These are phyloP conservation scores for Coryphaenoides rupestris DNA, from an alignment of 2,113 vertebrate genomes.

Conservation along the genomic window DNA sequence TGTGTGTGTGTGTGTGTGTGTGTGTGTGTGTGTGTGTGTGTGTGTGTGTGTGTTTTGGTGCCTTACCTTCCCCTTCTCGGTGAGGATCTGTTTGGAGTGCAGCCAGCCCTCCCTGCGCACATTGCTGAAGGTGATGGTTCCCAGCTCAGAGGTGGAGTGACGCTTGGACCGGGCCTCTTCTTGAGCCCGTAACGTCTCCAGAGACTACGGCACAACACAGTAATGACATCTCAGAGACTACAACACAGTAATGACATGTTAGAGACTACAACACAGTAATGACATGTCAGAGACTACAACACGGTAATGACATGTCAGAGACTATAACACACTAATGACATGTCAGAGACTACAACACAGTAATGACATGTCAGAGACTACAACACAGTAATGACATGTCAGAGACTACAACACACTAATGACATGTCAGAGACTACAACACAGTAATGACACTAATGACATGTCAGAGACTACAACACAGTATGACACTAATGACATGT, in stretches of 20 bases:
- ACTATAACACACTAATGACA: neutral
- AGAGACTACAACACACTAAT: neutral
- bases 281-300: constrained; percentile 6
- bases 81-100: constrained; percentile 94
- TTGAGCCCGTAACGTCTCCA: constrained; percentile 83
- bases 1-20: no score
- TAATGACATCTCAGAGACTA: neutral
- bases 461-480: constrained; percentile 78
- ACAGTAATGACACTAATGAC: neutral
- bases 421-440: no score
- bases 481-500: neutral
- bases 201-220: constrained; percentile 71
- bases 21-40: no score
- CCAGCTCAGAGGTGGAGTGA: constrained; percentile 92
- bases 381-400: neutral
- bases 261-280: neutral
- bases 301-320: neutral
- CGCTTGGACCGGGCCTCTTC: constrained; percentile 85
- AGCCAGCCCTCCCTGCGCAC: constrained; percentile 93
- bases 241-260: neutral
- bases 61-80: constrained; percentile 93
- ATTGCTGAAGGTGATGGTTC: constrained; percentile 81
- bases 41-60: no score
- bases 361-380: constrained; percentile 75
- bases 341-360: no score